A percentile compares a stretch with the other conserved stretches of the same genome.
Evolutionary conservation across 1,140 invertebrate genomes (phyloP).

Genomic region (Homalodisca vitripennis): DNA sequence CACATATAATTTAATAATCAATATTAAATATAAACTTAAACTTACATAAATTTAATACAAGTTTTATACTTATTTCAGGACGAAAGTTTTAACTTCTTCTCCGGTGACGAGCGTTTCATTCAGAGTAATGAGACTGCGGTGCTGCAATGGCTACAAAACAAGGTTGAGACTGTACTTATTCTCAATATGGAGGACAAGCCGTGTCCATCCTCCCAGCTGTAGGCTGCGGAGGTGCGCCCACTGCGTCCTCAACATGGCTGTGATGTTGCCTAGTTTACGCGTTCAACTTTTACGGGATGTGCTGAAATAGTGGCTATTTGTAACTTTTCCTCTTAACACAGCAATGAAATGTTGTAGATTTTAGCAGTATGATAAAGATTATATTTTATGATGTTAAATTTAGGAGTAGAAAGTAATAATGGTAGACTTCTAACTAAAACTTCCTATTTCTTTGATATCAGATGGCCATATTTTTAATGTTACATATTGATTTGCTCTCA

Average conservation of each 20-base stretch:
- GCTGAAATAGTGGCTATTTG: neutral
- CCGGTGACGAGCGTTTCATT: conserved; percentile 61
- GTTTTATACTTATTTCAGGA: too few species aligned
- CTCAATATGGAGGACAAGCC: conserved; percentile 65
- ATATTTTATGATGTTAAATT: conserved; percentile 21
- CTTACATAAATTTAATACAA: too few species aligned
- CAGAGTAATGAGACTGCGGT: conserved; percentile 60
- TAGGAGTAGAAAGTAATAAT: neutral
- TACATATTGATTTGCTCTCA: too few species aligned
- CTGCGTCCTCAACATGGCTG: too few species aligned
- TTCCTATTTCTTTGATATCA: too few species aligned
- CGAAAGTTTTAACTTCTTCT: conserved; percentile 52
- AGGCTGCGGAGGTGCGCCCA: neutral
- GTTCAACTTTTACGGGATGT: neutral
- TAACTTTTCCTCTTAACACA: too few species aligned
- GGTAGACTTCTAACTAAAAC: too few species aligned
- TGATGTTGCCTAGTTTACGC: conserved; percentile 8
- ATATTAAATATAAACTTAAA: too few species aligned
- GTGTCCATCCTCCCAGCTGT: conserved; percentile 39
- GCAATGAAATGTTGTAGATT: too few species aligned
- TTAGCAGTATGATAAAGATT: too few species aligned
- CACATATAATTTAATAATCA: too few species aligned
- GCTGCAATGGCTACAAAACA: conserved; percentile 67
- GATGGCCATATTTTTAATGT: too few species aligned
- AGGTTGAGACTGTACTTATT: conserved; percentile 71